Evolutionary conservation across 2,113 vertebrate species (phyloP).

Genomic region (Fregetta grallaria): DNA sequence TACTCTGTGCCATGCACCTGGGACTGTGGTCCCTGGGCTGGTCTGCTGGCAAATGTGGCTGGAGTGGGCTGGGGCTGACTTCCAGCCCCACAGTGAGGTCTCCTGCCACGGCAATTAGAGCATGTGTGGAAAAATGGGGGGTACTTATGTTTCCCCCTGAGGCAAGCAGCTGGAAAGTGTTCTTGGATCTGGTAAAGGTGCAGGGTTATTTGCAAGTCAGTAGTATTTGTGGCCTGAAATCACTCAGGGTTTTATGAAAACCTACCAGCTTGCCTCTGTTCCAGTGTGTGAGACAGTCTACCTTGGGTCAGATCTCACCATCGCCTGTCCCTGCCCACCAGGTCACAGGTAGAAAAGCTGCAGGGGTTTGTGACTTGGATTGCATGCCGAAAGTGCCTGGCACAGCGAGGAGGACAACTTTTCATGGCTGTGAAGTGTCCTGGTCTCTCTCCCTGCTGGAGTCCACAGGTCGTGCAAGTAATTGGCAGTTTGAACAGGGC

Average conservation of each 20-base stretch:
- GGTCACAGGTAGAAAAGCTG: background rate
- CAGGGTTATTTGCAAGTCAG: background rate
- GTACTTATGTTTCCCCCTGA: background rate
- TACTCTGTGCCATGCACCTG: background rate
- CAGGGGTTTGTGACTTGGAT: rapidly evolving
- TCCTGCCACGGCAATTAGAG: background rate
- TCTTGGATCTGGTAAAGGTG: background rate
- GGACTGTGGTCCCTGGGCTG: background rate
- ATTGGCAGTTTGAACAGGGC: background rate
- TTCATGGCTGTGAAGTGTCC: background rate
- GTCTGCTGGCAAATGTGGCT: background rate
- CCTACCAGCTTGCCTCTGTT: background rate
- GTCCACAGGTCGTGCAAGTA: background rate
- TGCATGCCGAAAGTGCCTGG: background rate
- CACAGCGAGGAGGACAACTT: background rate
- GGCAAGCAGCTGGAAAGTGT: background rate
- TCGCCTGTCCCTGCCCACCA: background rate
- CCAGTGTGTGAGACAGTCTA: too few species aligned
- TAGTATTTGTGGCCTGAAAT: background rate
- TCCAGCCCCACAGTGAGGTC: rapidly evolving
- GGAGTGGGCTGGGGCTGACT: background rate
- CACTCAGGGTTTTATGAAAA: background rate
- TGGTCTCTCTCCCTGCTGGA: background rate
- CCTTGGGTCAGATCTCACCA: background rate
- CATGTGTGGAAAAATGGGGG: background rate